Evolutionary conservation across 1,140 invertebrate genomes (phyloP).

Genomic region (Aphelinus certus): DNA sequence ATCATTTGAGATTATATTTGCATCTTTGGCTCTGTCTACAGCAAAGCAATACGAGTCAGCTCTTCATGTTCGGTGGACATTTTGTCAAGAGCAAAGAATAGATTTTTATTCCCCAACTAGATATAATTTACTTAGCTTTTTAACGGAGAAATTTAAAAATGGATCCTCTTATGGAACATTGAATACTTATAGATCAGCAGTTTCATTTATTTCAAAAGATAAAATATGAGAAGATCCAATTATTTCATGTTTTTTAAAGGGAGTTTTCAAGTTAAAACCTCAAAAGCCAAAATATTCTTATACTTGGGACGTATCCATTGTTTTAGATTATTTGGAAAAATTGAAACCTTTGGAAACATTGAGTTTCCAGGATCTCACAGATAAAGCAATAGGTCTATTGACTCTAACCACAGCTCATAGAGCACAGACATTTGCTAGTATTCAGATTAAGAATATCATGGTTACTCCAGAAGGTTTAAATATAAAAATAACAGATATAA

Average conservation of each 20-base stretch:
- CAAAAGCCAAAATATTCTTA: constrained; percentile 45
- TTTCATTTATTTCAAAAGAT: constrained; percentile 32
- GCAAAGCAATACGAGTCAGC: constrained; percentile 23
- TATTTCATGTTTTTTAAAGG: constrained; percentile 47
- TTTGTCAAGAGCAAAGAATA: constrained; percentile 19
- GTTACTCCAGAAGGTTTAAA: background rate
- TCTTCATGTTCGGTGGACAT: constrained; percentile 12
- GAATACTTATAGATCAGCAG: constrained; percentile 40
- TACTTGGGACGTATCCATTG: constrained; percentile 46
- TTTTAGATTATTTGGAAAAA: constrained; percentile 42
- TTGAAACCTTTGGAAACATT: constrained; percentile 31
- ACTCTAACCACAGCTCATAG: constrained; percentile 44
- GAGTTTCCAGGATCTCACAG: constrained; percentile 28
- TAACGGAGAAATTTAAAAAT: constrained; percentile 40
- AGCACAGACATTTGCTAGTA: constrained; percentile 44
- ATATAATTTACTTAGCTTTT: constrained; percentile 12
- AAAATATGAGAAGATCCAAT: constrained; percentile 29
- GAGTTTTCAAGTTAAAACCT: constrained; percentile 44
- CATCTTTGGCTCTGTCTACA: constrained; percentile 17
- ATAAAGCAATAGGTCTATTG: constrained; percentile 43
- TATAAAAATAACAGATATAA: constrained; percentile 35
- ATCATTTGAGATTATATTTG: background rate
- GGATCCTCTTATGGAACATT: constrained; percentile 45
- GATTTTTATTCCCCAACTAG: constrained; percentile 6
- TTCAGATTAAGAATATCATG: constrained; percentile 41